Percentiles rank a stretch among this genome's conserved stretches.
phyloP scores from a whole-genome alignment of 2,797 vertebrate genomes.

The Pterois miles region DNA sequence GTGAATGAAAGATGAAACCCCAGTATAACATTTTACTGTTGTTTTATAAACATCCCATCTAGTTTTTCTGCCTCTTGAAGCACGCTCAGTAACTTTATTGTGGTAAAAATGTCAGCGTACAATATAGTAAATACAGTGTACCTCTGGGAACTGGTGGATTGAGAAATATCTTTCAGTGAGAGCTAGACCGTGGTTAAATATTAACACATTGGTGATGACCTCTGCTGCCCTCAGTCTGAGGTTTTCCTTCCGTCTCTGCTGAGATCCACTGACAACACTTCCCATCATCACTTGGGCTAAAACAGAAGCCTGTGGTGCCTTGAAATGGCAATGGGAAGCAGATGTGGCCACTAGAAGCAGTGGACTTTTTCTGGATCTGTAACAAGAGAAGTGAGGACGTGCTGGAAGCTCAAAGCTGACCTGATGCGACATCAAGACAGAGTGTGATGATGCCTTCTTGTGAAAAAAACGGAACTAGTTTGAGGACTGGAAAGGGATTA shows the following conservation, averaged over 20 bases:
- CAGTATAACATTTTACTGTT: constrained; percentile 4
- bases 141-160: constrained; percentile 29
- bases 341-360: constrained; percentile 65
- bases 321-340: constrained; percentile 72
- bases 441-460: not conserved
- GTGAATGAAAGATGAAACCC: constrained; percentile 5
- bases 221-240: constrained; percentile 38
- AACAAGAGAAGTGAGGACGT: constrained; percentile 47
- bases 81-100: not conserved
- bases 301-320: constrained; percentile 70
- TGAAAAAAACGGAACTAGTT: not conserved
- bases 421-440: constrained; percentile 3
- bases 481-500: not conserved
- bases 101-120: not conserved
- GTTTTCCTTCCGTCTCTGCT: constrained; percentile 46
- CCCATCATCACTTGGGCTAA: constrained; percentile 65
- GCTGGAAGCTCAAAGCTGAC: constrained; percentile 5
- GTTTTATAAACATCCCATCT: not conserved
- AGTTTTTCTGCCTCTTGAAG: not conserved
- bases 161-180: constrained; percentile 21
- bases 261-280: constrained; percentile 53
- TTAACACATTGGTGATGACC: constrained; percentile 52
- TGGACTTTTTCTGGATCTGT: constrained; percentile 23
- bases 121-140: not conserved
- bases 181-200: constrained; percentile 33